phyloP scores from a whole-genome alignment of 1,140 invertebrate genomes.

The Apis laboriosa region DNA sequence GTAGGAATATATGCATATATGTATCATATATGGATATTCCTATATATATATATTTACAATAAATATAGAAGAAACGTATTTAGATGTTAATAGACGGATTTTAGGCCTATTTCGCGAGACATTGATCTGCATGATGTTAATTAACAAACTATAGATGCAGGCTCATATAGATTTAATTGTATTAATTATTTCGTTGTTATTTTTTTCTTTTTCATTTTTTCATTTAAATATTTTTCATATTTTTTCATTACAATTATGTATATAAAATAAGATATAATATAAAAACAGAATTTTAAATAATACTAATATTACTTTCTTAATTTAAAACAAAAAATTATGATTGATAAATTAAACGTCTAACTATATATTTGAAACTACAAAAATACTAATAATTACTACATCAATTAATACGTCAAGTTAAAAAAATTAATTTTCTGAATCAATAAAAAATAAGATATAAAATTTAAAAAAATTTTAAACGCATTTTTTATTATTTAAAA shows the following conservation, averaged over 20 bases:
- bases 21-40: conserved; percentile 14
- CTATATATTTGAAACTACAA: no score
- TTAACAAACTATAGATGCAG: conserved; percentile 53
- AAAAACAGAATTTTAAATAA: not conserved
- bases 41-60: conserved; percentile 49
- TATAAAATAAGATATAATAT: conserved; percentile 11
- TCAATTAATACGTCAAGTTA: no score
- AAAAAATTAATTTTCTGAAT: not conserved
- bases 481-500: not conserved
- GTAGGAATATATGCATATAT: conserved; percentile 46
- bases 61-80: conserved; percentile 40
- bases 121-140: conserved; percentile 58
- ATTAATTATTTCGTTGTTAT: conserved; percentile 59
- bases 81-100: conserved; percentile 42
- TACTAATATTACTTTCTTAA: not conserved
- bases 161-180: conserved; percentile 48
- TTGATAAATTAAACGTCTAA: not conserved
- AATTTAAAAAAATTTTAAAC: not conserved
- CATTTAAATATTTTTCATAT: conserved; percentile 18
- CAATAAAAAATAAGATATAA: not conserved
- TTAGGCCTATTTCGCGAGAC: conserved; percentile 63
- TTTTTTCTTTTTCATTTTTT: conserved; percentile 15
- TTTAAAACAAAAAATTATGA: not conserved
- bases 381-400: not conserved
- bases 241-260: conserved; percentile 27